Base-by-base conservation (phyloP, 2,888 invertebrate species). In the Acanthacorydalis orientalis region DNA sequence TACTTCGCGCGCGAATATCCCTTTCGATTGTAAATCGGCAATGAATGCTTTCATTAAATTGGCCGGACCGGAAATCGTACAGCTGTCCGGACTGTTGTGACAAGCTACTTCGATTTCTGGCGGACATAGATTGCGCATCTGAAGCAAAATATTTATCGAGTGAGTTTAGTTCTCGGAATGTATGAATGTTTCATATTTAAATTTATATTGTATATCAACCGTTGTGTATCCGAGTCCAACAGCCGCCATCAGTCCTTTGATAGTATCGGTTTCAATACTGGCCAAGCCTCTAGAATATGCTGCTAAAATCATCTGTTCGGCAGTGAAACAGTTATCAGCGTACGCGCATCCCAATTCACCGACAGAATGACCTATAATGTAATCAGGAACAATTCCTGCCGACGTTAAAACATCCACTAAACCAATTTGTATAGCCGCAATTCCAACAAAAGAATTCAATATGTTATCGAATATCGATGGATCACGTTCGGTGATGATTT, bases 321-420 rank as follows among this genome's bases (percentile, higher is more conserved):
- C 75, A 0, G 85, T 86, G 52, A 93, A 75, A 51, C 83, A 80
- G 0, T 85, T 87, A 61, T 93, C 91, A 6, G 87, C 89, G 66
- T 95, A 95, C 0, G 85, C 91, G 62, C 91, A 90, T 0, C 84
- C 85, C 2, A 95, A 68, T 62, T 93, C 92, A 11, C 95, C 93
- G 0, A 87, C 83, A 6, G 91, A 91, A 64, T 90, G 87, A 2
- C 92, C 63, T 31, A 58, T 52, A 10, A 57, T 48, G 7, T 48
- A 48, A 38, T 55, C 54, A 4, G 57, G 55, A n/a, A 53, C 47
- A 1, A 64, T 12, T 43, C 71, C 69, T 48, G 75, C 53, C 9
- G 67, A 57, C 55, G 68, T 73, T 35, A 77, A 55, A 2, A 77
- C 51, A 51, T 75, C 73, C 52, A 57, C 53, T 7, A 63, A 43